These are phyloP conservation scores for Oreochromis spilurus DNA, from an alignment of 2,113 vertebrate species.

Conservation along the genomic window DNA sequence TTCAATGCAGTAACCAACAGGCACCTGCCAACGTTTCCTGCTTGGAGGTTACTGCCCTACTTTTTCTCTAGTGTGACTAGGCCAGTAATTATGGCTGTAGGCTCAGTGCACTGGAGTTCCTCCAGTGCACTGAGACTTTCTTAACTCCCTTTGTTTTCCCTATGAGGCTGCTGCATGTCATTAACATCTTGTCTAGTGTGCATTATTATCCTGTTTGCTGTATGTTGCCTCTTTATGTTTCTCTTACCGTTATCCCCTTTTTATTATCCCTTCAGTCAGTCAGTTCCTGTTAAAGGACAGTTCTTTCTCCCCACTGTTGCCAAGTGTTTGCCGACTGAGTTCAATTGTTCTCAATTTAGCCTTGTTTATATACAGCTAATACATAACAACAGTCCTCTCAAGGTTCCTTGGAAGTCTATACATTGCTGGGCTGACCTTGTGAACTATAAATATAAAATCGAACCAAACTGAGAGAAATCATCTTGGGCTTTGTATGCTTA, in stretches of 20 bases:
- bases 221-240: background rate
- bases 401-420: background rate
- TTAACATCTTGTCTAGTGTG: background rate
- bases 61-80: background rate
- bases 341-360: background rate
- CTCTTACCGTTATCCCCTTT: background rate
- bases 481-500: background rate
- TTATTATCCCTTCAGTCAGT: background rate
- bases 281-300: background rate
- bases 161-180: background rate
- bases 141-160: background rate
- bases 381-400: background rate
- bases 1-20: background rate
- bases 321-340: background rate
- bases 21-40: background rate
- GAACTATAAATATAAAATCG: background rate
- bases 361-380: background rate
- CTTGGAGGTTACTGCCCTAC: background rate
- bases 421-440: background rate
- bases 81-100: background rate
- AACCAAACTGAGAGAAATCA: background rate
- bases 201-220: background rate
- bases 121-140: accelerated
- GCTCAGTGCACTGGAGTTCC: background rate
- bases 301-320: background rate